Evolutionary conservation across 30 jellyfish, hydroid and myxozoan species (phyloP).

Genomic region (Rhopilema esculentum): DNA sequence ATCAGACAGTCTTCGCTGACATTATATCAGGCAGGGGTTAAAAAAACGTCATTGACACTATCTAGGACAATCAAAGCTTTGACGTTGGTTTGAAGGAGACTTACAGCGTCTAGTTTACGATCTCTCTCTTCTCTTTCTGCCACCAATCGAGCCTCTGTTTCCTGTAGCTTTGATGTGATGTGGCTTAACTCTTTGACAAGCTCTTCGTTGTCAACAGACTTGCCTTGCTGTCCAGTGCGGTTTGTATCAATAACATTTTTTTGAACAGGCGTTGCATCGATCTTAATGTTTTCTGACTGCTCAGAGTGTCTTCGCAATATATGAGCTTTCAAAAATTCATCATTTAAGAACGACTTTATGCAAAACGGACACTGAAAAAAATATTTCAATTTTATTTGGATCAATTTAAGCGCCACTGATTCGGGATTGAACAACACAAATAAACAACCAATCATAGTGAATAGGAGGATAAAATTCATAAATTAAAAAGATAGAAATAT

Average conservation of each 20-base stretch:
- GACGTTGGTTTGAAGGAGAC: background rate
- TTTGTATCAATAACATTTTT: background rate
- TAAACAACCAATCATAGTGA: background rate
- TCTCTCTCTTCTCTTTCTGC: slow-evolving; percentile 80
- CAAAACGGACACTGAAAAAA: slow-evolving; percentile 88
- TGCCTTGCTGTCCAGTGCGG: slow-evolving; percentile 1
- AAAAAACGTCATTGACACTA: background rate
- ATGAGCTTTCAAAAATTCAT: slow-evolving; percentile 78
- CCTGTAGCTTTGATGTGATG: slow-evolving; percentile 69
- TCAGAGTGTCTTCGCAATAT: slow-evolving; percentile 83
- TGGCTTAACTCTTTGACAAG: slow-evolving; percentile 61
- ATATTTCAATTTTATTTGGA: background rate
- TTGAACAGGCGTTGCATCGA: background rate
- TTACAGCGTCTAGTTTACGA: slow-evolving; percentile 72
- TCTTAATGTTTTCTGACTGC: slow-evolving; percentile 34
- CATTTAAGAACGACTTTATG: slow-evolving; percentile 78
- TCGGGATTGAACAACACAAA: background rate
- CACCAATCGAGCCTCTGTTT: slow-evolving; percentile 73
- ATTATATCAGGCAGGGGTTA: no score
- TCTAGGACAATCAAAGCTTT: background rate
- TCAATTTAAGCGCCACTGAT: background rate
- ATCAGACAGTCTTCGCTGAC: no score
- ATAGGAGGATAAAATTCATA: no score
- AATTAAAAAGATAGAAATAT: no score
- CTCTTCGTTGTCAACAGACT: slow-evolving; percentile 52